Percentiles rank a stretch among this genome's conserved stretches.
Conservation (phyloP, 2,113 vertebrate genomes). For the Grallaria varia region DNA sequence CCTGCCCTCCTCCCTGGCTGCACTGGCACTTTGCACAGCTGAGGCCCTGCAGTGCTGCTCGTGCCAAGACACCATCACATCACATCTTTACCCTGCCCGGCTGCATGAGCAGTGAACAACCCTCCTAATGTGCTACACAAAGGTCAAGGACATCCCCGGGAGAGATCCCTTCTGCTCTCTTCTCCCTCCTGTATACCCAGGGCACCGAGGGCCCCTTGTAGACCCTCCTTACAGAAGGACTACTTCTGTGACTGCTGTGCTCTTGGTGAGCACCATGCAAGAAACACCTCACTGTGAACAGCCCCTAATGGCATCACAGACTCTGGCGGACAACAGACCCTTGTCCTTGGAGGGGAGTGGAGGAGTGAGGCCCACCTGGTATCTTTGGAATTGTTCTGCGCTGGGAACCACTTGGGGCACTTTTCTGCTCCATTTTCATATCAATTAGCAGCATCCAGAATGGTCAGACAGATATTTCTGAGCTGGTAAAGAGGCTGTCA, state of each 20-base stretch:
- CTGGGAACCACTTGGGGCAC: not conserved
- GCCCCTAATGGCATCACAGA: accelerated
- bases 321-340: not conserved
- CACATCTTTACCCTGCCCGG: not conserved
- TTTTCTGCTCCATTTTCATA: not conserved
- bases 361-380: not conserved
- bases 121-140: not conserved
- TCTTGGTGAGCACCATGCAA: not conserved
- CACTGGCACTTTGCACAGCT: not conserved
- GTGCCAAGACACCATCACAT: not conserved
- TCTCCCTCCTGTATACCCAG: not conserved
- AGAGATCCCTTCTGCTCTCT: not conserved
- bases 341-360: not conserved
- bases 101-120: accelerated
- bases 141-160: not conserved
- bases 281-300: not conserved
- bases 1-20: not conserved
- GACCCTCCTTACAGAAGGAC: not conserved
- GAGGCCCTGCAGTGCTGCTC: not conserved
- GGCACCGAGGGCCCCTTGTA: not conserved
- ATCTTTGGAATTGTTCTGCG: not conserved
- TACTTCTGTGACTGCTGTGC: not conserved
- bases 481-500: not conserved
- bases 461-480: not conserved
- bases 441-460: not conserved